Evolutionary conservation across 2,113 vertebrate species (phyloP).

Genomic region (Pycnonotus jocosus): DNA sequence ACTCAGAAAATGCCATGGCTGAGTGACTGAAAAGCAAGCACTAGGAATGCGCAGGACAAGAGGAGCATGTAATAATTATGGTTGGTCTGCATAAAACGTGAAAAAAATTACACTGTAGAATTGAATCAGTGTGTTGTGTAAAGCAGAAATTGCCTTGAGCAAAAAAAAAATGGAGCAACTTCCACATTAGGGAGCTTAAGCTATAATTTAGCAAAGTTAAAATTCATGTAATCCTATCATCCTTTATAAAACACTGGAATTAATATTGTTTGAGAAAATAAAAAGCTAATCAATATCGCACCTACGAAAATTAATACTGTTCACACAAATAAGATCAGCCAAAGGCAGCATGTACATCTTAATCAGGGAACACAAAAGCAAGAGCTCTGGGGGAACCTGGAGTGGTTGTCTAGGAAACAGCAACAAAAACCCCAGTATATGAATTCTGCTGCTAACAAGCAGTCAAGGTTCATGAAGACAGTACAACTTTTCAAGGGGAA

Average conservation of each 20-base stretch:
- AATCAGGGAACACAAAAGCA: constrained; percentile 10
- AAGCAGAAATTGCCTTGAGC: neutral
- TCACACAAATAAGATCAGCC: constrained; percentile 7
- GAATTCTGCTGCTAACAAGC: constrained; percentile 15
- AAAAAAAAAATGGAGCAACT: neutral
- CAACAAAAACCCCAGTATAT: neutral
- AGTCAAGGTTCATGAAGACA: neutral
- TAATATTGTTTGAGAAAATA: constrained; percentile 25
- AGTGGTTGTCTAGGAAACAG: constrained; percentile 53
- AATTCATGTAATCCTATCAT: constrained; percentile 36
- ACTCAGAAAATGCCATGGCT: neutral
- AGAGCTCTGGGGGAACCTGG: constrained; percentile 21
- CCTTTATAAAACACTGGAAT: constrained; percentile 17
- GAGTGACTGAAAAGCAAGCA: neutral
- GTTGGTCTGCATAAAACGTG: neutral
- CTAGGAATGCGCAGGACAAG: neutral
- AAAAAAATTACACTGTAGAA: neutral
- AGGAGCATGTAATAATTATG: neutral
- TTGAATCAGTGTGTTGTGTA: constrained; percentile 1
- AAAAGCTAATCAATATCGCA: constrained; percentile 17
- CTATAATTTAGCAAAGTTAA: constrained; percentile 32
- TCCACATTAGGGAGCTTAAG: neutral
- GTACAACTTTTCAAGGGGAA: neutral
- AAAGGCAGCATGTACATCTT: constrained; percentile 34
- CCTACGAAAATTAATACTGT: constrained; percentile 14